Conservation (phyloP, 2,888 invertebrate genomes). For the Himalopsyche anomala region DNA sequence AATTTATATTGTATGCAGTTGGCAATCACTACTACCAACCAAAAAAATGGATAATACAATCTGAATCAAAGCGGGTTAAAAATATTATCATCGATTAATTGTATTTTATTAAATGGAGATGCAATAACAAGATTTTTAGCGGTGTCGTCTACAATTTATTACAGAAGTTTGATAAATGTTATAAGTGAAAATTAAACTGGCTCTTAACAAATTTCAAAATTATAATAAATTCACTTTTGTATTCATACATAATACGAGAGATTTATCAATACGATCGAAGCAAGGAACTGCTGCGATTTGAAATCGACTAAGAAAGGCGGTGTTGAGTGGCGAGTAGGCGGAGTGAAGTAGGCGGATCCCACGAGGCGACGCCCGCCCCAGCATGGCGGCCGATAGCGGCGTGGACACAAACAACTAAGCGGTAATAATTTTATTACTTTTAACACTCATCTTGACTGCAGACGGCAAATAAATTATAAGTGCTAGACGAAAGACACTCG, state of each 20-base stretch:
- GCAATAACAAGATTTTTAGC: too few relatives aligned
- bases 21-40: too few relatives aligned
- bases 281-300: not conserved
- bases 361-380: constrained; percentile 71
- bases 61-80: too few relatives aligned
- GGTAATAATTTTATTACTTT: constrained; percentile 49
- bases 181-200: too few relatives aligned
- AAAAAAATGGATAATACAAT: too few relatives aligned
- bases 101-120: too few relatives aligned
- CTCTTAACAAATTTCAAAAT: too few relatives aligned
- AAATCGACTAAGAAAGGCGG: constrained; percentile 36
- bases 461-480: constrained; percentile 42
- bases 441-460: constrained; percentile 44
- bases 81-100: too few relatives aligned
- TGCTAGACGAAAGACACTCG: not conserved
- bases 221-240: not conserved
- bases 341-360: constrained; percentile 69
- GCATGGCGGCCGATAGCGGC: constrained; percentile 71
- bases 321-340: constrained; percentile 38
- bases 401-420: constrained; percentile 56
- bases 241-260: not conserved
- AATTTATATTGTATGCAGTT: too few relatives aligned
- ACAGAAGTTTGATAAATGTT: too few relatives aligned
- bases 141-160: too few relatives aligned
- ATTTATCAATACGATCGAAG: not conserved